Conservation (phyloP, 2,888 invertebrate species). For the Dryococelus australis region DNA sequence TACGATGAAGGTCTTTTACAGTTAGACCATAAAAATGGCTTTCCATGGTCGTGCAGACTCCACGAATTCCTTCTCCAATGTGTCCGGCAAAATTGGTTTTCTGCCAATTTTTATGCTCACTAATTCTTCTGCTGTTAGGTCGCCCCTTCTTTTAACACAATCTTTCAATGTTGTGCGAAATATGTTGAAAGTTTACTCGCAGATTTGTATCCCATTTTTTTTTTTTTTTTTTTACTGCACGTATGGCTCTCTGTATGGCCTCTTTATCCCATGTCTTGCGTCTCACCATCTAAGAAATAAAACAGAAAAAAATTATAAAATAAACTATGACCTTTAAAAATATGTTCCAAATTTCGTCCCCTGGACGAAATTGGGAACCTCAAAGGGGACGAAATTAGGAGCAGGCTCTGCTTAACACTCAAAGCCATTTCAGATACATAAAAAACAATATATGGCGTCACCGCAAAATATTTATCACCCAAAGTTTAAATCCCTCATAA, state of each 20-base stretch:
- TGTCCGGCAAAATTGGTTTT: not conserved
- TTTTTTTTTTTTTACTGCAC: too few relatives aligned
- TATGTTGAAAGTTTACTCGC: not conserved
- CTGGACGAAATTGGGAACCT: not conserved
- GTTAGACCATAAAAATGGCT: not conserved
- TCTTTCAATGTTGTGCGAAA: not conserved
- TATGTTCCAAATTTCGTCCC: not conserved
- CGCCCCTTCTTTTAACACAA: not conserved
- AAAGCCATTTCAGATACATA: not conserved
- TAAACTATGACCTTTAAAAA: too few relatives aligned
- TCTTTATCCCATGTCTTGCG: too few relatives aligned
- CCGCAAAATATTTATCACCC: not conserved
- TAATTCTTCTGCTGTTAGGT: not conserved
- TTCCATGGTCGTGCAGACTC: not conserved
- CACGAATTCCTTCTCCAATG: not conserved
- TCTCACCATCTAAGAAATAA: too few relatives aligned
- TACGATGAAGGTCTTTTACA: not conserved
- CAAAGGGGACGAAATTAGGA: slow-evolving; percentile 6
- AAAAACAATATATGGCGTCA: not conserved
- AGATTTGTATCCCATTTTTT: too few relatives aligned
- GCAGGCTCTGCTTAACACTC: not conserved
- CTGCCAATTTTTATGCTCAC: too few relatives aligned
- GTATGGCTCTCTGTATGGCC: not conserved
- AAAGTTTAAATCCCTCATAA: not conserved
- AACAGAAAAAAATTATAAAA: too few relatives aligned